Evolutionary conservation across 92 coral and sea anemone species (phyloP).

Genomic region (Virgularia gustaviana): DNA sequence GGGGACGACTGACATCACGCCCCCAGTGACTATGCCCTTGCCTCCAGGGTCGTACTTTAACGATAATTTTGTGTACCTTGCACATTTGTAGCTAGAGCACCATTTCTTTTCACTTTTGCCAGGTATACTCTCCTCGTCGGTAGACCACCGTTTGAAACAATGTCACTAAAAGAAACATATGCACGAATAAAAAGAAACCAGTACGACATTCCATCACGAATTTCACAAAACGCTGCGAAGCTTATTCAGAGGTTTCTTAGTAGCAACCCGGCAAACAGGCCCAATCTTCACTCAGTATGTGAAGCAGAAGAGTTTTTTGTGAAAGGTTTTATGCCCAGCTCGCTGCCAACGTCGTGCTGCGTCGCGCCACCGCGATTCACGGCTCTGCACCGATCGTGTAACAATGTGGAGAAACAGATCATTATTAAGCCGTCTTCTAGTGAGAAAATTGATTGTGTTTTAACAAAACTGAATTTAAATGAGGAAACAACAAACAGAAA

Average conservation of each 20-base stretch:
- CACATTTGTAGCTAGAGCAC: not conserved
- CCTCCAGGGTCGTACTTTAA: not conserved
- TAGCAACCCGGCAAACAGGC: constrained; percentile 76
- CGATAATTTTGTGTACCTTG: no score
- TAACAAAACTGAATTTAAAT: constrained; percentile 32
- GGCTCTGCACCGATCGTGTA: constrained; percentile 2
- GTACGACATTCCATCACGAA: constrained; percentile 78
- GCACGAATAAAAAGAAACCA: constrained; percentile 81
- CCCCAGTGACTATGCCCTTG: not conserved
- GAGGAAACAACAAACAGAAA: not conserved
- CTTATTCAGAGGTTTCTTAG: constrained; percentile 77
- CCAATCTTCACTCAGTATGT: constrained; percentile 64
- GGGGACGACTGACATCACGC: not conserved
- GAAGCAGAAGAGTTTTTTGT: constrained; percentile 81
- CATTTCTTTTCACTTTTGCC: not conserved
- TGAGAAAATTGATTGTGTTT: constrained; percentile 18
- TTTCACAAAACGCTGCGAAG: constrained; percentile 75
- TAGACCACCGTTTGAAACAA: constrained; percentile 96
- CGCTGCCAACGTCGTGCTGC: constrained; percentile 72
- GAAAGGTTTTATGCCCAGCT: constrained; percentile 75
- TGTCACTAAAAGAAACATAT: constrained; percentile 84
- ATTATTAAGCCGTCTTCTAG: not conserved
- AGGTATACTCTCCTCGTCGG: constrained; percentile 98
- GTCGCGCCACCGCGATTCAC: constrained; percentile 68
- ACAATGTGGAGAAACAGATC: constrained; percentile 10